Evolutionary conservation across 2,113 vertebrate genomes (phyloP), one percentile per base, ranked within the genome.

Genomic region (Cyprinus carpio): DNA sequence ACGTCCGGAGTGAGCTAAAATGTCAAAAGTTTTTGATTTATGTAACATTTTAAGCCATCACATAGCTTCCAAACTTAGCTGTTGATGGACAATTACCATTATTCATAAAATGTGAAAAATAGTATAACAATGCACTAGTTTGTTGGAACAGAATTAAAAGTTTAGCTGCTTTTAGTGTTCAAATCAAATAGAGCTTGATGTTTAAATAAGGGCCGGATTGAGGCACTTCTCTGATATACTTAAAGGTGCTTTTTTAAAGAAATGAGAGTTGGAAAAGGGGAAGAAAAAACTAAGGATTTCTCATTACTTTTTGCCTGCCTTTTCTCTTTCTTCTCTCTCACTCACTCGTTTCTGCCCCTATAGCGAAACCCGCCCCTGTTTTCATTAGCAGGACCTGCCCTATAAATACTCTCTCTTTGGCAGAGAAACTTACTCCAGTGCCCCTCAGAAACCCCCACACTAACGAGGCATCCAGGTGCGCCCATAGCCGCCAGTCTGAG

Each of bases 241-340:
- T 43, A 89, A 89, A 88, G 87, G n/a, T n/a, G n/a, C n/a, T n/a
- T n/a, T 88, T 84, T 85, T 85, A 86, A 27, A 3, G n/a, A 76
- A 43, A 43, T 10, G 9, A 43, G 65, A 69, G 29, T 69, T 69
- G 29, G 20, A 6, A 64, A 46, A 37, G 4, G 62, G 11, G 27
- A 18, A 20, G 18, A 37, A 89, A n/a, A 88, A 89, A 90, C 89
- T 88, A 91, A 89, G 89, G 92, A 90, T 90, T 92, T 93, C 92
- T 93, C 92, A 93, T 93, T 93, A 93, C 93, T 94, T 93, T n/a
- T 92, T 89, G 84, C 51, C 87, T 90, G 91, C 89, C 88, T 92
- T 89, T 91, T 91, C 92, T 92, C 89, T n/a, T n/a, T n/a, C n/a
- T n/a, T 56, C 79, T 54, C 78, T n/a, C 79, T 51, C 88, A 91